A percentile compares a stretch with the other conserved stretches of the same genome.
Conservation (phyloP, 2,797 vertebrate species). For the Gambelia wislizenii region DNA sequence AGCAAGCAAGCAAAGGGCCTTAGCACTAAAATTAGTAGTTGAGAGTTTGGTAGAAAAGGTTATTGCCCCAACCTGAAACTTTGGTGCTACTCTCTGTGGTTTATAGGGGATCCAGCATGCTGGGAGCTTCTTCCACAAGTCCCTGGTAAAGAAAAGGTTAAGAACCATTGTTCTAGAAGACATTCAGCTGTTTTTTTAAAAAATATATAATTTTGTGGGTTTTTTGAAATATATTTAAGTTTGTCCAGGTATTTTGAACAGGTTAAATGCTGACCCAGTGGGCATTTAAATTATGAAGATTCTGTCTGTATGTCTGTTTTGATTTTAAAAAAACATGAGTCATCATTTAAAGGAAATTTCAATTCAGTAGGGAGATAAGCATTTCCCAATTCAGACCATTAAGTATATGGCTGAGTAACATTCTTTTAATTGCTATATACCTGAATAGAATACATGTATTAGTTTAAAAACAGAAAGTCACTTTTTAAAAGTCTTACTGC, state of each 20-base stretch:
- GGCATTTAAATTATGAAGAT: slow-evolving; percentile 17
- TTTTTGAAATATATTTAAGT: not conserved
- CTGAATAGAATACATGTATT: slow-evolving; percentile 62
- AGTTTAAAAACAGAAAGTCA: slow-evolving; percentile 46
- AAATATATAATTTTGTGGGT: not conserved
- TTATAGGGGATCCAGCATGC: too few relatives aligned
- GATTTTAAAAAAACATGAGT: slow-evolving; percentile 57
- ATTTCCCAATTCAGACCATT: slow-evolving; percentile 63
- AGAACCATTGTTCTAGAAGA: too few relatives aligned
- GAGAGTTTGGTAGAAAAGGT: too few relatives aligned
- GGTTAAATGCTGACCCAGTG: not conserved
- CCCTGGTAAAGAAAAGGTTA: too few relatives aligned
- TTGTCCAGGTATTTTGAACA: not conserved
- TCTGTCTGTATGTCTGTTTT: slow-evolving; percentile 42
- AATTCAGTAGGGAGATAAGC: slow-evolving; percentile 59
- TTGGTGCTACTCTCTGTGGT: too few relatives aligned
- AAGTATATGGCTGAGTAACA: slow-evolving; percentile 67
- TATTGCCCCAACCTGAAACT: too few relatives aligned
- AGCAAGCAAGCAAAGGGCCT: too few relatives aligned
- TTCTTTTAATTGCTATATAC: slow-evolving; percentile 62
- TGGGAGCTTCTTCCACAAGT: too few relatives aligned
- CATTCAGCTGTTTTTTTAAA: not conserved
- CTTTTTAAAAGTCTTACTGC: slow-evolving; percentile 47
- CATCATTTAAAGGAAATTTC: slow-evolving; percentile 62
- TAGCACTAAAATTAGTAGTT: too few relatives aligned